Base-by-base conservation (phyloP, 2,797 vertebrate species). In the Molossus alvarezi region DNA sequence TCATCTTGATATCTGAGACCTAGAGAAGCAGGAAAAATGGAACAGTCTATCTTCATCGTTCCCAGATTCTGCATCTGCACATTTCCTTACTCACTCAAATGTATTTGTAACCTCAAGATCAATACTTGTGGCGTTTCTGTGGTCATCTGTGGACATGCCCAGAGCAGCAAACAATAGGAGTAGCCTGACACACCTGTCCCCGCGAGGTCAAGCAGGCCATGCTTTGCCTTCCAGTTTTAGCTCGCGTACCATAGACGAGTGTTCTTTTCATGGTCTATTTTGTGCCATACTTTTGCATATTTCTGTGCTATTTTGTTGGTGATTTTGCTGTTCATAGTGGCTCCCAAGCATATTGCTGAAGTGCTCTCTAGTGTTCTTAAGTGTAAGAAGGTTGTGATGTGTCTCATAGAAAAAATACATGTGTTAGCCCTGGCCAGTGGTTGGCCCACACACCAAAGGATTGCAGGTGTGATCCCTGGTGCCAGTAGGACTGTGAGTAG, bases 1-100 rank as follows among this genome's bases (percentile, higher is more conserved):
- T 73, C 14, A 23, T 60, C 51, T 65, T 62, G 29, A 69, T 23
- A 45, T 53, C n/a, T n/a, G 92, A 77, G 55, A 20, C 41, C 9
- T 67, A 81, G 51, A 60, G 48, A 0, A 79, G 29, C 76, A 93
- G 60, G 41, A 95, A 73, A 90, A 76, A 55, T 75, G 58, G 82
- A 62, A 53, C 69, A 67, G 33, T 82, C 6, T 1, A 58, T 64
- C 6, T 0, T 14, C 64, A 45, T 73, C 64, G 57, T 18, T 86
- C 29, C 29, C 73, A 37, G n/a, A 72, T 51, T 90, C 37, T 58
- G 2, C 45, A 81, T 86, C 45, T 90, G 69, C 15, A 55, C 48
- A 81, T 57, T 71, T 85, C 37, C 6, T 53, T 58, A 41, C 29
- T 67, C 21, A 67, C n/a, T 82, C 53, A 75, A 76, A 75, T 82